Evolutionary conservation across 1,140 invertebrate genomes (phyloP).

Genomic region (Belonocnema kinseyi): DNA sequence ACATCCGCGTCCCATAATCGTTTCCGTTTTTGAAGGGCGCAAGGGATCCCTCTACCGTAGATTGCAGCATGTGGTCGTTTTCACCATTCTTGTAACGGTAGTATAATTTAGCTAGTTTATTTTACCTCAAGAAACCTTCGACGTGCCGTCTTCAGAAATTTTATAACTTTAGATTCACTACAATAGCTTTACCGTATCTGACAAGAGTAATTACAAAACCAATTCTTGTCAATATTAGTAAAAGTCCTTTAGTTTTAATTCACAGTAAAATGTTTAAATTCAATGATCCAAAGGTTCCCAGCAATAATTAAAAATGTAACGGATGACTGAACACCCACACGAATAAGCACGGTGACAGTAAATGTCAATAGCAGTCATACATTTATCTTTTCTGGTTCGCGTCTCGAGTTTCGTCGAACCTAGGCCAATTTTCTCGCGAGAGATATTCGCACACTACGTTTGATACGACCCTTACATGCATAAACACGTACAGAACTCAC

Average conservation of each 20-base stretch:
- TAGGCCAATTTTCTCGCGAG: constrained; percentile 1
- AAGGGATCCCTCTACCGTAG: constrained; percentile 12
- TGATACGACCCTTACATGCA: neutral
- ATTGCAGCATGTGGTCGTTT: constrained; percentile 24
- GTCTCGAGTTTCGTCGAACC: neutral
- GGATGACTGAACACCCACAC: too few species aligned
- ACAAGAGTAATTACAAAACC: too few species aligned
- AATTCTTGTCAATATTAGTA: too few species aligned
- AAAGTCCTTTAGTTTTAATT: neutral
- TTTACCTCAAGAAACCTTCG: neutral
- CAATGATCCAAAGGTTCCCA: neutral
- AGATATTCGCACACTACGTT: neutral
- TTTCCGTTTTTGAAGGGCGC: constrained; percentile 30
- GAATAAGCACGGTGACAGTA: too few species aligned
- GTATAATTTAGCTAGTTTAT: constrained; percentile 7
- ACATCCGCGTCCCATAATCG: constrained; percentile 25
- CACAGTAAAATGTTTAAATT: neutral
- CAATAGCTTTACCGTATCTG: too few species aligned
- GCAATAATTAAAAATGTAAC: neutral
- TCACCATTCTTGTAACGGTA: constrained; percentile 11
- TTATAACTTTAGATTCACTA: neutral
- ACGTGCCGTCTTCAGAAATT: neutral
- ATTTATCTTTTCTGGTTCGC: neutral
- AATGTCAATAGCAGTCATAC: too few species aligned
- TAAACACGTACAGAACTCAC: constrained; percentile 13